These are phyloP conservation scores for Euzetes globulus DNA, from an alignment of 2,888 invertebrate genomes.

Conservation along the genomic window DNA sequence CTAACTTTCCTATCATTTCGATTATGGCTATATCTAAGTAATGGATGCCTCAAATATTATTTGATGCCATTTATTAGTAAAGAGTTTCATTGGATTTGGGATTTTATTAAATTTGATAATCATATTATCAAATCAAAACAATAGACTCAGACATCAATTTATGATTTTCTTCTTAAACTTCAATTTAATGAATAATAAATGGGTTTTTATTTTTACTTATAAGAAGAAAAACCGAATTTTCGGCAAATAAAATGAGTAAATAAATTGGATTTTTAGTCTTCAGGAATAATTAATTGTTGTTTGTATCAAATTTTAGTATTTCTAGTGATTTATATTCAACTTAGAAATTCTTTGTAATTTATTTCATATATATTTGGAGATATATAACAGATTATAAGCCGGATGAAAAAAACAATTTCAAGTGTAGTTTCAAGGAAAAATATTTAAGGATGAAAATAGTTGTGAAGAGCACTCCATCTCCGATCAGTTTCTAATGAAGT, in stretches of 20 bases:
- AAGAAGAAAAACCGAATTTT: no score
- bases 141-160: not conserved
- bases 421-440: no score
- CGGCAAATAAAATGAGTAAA: no score
- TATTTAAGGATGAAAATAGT: not conserved
- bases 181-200: not conserved
- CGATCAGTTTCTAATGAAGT: not conserved
- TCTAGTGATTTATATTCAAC: no score
- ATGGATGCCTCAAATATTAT: constrained; percentile 21
- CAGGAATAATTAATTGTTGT: no score
- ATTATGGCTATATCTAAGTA: constrained; percentile 14
- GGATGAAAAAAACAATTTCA: no score
- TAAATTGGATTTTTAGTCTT: no score
- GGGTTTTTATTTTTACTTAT: not conserved
- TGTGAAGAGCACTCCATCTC: not conserved
- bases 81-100: not conserved
- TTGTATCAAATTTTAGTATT: no score
- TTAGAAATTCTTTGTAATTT: no score
- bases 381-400: no score
- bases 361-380: no score
- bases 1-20: constrained; percentile 11
- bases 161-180: not conserved
- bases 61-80: constrained; percentile 10
- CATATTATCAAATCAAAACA: not conserved
- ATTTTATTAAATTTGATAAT: constrained; percentile 19